Evolutionary conservation across 2,113 vertebrate genomes (phyloP), one percentile per base, ranked within the genome.

Genomic region (Nothoprocta pentlandii): DNA sequence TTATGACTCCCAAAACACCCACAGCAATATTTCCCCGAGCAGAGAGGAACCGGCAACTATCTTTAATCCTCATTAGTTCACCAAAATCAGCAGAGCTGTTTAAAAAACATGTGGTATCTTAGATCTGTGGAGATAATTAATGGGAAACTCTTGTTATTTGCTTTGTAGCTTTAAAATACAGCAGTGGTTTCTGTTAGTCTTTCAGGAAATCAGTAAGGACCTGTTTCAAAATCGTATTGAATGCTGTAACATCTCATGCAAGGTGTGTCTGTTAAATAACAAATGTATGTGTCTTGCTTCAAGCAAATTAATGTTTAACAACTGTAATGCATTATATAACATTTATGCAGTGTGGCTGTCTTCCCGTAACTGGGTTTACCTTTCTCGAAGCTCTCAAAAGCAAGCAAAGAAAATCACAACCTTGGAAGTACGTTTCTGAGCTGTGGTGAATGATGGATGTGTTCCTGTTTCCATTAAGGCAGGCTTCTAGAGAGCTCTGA

Each of bases 291-390:
- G 19, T 66, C 19, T 12, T 77, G 16, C 15, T 84, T 84, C 49
- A 51, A 75, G 42, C 10, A 63, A 54, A 39, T 17, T 74, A 39
- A 63, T 1, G 0, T 1, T 41, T 59, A 79, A 21, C 39, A 12
- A 25, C 34, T 0, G 0, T 2, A 1, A 23, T 26, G 21, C 25
- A 9, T 56, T 49, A 0, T 11, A 49, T 67, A 41, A 66, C 44
- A 30, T 28, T 0, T 5, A 16, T 12, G 46, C 20, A 42, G 2
- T 32, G 58, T 53, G 91, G n/a, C 62, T 83, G 54, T n/a, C 28
- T 21, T 28, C 36, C 46, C 25, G 30, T 56, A 63, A 14, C 36
- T 6, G 7, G 10, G 39, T 51, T 86, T 81, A 39, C 56, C 75
- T 89, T 58, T 44, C 41, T 42, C 30, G 63, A 32, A 66, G 41